Evolutionary conservation across 2,113 vertebrate genomes (phyloP), one percentile per base, ranked within the genome.

Genomic region (Cynoglossus semilaevis): DNA sequence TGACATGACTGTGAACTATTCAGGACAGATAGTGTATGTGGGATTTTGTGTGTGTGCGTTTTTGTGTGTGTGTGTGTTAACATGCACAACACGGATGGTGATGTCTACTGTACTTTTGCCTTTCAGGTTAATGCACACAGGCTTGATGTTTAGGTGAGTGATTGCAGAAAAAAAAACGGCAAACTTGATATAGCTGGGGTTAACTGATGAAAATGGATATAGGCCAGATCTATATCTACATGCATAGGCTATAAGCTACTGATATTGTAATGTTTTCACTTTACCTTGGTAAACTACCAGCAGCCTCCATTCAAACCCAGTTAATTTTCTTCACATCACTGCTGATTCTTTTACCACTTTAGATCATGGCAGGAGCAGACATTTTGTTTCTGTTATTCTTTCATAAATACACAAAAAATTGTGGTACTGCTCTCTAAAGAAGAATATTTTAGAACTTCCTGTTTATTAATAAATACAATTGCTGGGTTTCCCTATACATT

Each of bases 171-270:
- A 14, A 48, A 36, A 13, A 40, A 42, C 46, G 7, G 29, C 54
- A 36, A 53, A 47, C 52, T n/a, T 60, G 17, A 64, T 51, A 60
- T 11, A 66, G 46, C 53, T 58, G 22, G 18, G 54, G 8, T 46
- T 18, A 34, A 74, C 17, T 2, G n/a, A 67, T 51, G 34, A 59
- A 58, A 54, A 49, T 10, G 16, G 19, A 49, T 51, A 12, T 58
- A 61, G 42, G 40, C 9, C 13, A 3, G 3, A 47, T 40, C 44
- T 59, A 40, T 59, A 48, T 63, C 61, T 61, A 16, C 36, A 58
- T 50, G 41, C 38, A 55, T 71, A 50, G 46, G 49, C 35, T 49
- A 44, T 63, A 52, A 72, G 58, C 70, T 80, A 76, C 72, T 76
- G 65, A 67, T 53, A n/a, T n/a, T n/a, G 15, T 65, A 47, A 63